Evolutionary conservation across 2,888 invertebrate genomes (phyloP).

Genomic region (Mythimna impura): DNA sequence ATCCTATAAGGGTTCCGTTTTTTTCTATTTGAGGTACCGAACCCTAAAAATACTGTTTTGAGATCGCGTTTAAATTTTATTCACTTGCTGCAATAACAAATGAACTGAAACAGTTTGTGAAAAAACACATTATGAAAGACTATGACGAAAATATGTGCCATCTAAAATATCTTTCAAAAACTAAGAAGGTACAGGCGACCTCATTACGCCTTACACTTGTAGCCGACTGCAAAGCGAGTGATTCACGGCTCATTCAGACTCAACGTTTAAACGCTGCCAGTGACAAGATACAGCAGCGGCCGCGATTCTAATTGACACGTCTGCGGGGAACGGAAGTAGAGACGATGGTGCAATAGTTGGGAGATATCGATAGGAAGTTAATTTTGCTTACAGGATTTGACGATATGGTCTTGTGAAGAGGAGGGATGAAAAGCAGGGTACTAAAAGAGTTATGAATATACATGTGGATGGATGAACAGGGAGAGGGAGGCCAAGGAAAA

Average conservation of each 20-base stretch:
- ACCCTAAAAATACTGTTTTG: too few species aligned
- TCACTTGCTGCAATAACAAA: too few species aligned
- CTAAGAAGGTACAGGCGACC: slow-evolving; percentile 6
- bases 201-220: slow-evolving; percentile 45
- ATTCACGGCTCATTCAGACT: slow-evolving; percentile 30
- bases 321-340: slow-evolving; percentile 71
- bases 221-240: slow-evolving; percentile 22
- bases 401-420: not conserved
- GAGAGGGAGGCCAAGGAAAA: too few species aligned
- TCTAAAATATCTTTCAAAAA: not conserved
- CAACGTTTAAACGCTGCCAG: slow-evolving; percentile 68
- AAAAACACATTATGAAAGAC: too few species aligned
- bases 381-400: not conserved
- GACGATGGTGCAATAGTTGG: slow-evolving; percentile 33
- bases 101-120: too few species aligned
- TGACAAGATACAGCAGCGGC: slow-evolving; percentile 72
- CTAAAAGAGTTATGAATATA: too few species aligned
- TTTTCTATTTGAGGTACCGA: too few species aligned
- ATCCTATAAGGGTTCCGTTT: too few species aligned
- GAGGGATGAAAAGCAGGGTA: too few species aligned
- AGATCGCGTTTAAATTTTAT: too few species aligned
- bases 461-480: too few species aligned
- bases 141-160: too few species aligned
- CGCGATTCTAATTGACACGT: slow-evolving; percentile 82
- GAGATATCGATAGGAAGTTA: slow-evolving; percentile 42